A percentile compares a stretch with the other conserved stretches of the same genome.
Conservation (phyloP, 2,888 invertebrate species). For the Trichogramma dendrolimi region DNA sequence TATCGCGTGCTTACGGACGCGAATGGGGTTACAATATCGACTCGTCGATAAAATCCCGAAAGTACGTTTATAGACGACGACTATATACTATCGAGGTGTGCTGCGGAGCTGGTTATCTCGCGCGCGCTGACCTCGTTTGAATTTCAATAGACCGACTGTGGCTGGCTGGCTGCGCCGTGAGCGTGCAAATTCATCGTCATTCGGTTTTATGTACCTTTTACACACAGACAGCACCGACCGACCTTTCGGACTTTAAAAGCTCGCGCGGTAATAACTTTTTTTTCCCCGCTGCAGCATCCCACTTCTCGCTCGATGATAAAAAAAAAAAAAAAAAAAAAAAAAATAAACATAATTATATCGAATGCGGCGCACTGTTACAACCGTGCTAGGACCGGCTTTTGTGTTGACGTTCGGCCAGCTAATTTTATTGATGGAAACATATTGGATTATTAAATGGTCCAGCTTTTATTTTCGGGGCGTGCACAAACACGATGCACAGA, state of each 20-base stretch:
- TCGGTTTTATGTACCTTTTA: constrained; percentile 14
- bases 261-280: constrained; percentile 13
- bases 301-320: neutral
- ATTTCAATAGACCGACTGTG: constrained; percentile 19
- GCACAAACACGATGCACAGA: no score
- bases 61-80: constrained; percentile 1
- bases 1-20: no score
- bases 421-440: no score
- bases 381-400: no score
- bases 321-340: neutral
- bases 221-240: no score
- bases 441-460: no score
- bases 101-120: neutral
- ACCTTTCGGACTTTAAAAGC: constrained; percentile 20
- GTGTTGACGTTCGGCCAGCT: no score
- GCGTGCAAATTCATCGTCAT: constrained; percentile 24
- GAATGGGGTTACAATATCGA: no score
- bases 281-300: neutral
- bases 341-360: neutral
- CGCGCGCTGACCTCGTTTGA: constrained; percentile 21
- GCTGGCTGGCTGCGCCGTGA: neutral
- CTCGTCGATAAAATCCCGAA: constrained; percentile 21
- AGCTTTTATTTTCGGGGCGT: no score
- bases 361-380: no score
- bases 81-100: constrained; percentile 18